Conservation (phyloP, 2,888 invertebrate genomes). For the Andrena trimmerana region DNA sequence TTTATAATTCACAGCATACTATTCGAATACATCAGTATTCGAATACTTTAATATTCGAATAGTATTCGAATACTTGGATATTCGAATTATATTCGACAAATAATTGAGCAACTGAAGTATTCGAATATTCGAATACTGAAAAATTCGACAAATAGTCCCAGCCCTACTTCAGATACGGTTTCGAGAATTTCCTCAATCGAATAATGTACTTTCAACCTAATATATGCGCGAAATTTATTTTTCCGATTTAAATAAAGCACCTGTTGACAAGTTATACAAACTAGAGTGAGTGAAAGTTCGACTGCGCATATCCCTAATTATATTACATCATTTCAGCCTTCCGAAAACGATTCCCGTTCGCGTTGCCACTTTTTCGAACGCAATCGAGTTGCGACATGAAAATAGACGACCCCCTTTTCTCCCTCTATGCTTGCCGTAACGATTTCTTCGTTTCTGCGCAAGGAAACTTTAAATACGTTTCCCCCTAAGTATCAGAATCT, state of each 20-base stretch:
- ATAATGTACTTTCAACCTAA: background rate
- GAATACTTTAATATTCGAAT: too few species aligned
- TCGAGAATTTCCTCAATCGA: too few species aligned
- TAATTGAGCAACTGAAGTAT: too few species aligned
- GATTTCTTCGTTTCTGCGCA: background rate
- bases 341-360: background rate
- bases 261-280: background rate
- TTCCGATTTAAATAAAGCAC: too few species aligned
- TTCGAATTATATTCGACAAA: too few species aligned
- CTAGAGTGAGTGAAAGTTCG: background rate
- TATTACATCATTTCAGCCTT: background rate
- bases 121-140: too few species aligned
- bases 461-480: constrained; percentile 7
- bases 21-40: too few species aligned
- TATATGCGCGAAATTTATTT: background rate
- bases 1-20: too few species aligned
- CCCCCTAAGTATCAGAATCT: background rate
- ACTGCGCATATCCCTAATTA: background rate
- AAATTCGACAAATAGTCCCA: too few species aligned
- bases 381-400: background rate
- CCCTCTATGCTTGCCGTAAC: background rate
- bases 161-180: too few species aligned
- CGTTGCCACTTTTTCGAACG: background rate
- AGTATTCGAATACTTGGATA: too few species aligned
- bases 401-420: background rate